phyloP scores from a whole-genome alignment of 1,140 invertebrate genomes.

The Lethrus apterus region DNA sequence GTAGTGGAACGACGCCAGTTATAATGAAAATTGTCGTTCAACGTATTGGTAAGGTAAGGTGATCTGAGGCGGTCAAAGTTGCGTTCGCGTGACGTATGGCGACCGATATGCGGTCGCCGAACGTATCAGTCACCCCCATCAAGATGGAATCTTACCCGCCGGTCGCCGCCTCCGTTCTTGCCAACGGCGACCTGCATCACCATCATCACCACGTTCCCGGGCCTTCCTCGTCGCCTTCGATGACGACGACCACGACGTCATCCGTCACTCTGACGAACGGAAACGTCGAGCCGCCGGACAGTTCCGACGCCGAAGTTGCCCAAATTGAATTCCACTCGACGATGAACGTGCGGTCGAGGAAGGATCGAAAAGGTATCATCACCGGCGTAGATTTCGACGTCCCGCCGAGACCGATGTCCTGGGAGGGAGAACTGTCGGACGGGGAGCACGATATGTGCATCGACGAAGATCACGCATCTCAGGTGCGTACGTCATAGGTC shows the following conservation, averaged over 20 bases:
- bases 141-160: conserved; percentile 36
- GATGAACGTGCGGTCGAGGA: conserved; percentile 35
- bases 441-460: conserved; percentile 48
- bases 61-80: no score
- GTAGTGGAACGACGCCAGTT: no score
- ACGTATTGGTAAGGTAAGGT: conserved; percentile 17
- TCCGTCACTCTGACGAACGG: conserved; percentile 18
- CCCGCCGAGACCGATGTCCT: conserved; percentile 70
- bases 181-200: conserved; percentile 16
- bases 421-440: conserved; percentile 84
- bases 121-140: conserved; percentile 41
- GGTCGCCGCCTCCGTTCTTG: conserved; percentile 14
- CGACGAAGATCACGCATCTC: conserved; percentile 28
- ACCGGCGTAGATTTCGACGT: conserved; percentile 14
- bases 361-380: conserved; percentile 23
- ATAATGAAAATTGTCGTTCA: no score
- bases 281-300: conserved; percentile 23
- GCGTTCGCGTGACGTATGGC: conserved; percentile 25
- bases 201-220: not conserved
- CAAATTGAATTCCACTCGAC: conserved; percentile 37
- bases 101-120: conserved; percentile 39
- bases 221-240: conserved; percentile 2
- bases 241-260: not conserved
- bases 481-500: no score
- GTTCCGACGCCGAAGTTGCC: conserved; percentile 38